Base-by-base conservation (phyloP, 2,888 invertebrate species). In the Cataglyphis rosenhaueri region DNA sequence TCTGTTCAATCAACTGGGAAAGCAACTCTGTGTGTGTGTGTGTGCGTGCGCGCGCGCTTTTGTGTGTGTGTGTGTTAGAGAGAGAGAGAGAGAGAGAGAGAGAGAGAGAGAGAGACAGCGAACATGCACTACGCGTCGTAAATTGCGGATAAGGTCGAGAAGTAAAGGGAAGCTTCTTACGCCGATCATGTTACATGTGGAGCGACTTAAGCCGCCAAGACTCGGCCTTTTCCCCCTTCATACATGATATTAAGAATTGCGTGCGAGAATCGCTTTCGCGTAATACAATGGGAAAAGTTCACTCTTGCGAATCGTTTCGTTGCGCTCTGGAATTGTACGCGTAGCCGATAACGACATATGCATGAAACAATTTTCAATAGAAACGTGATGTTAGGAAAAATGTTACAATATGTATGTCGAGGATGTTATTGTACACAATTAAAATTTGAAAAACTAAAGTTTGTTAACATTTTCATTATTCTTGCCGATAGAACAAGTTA, bases 131-230 rank as follows among this genome's bases (percentile, higher is more conserved):
- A 21, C 41, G 15, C 70, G 57, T 59, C 10, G 38, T 59, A 59
- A 70, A 79, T 59, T 59, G 59, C 18, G 70, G 35, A 44, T 79
- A 79, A 79, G 44, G 18, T 59, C 59, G 78, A 59, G 59, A 70
- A 25, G 59, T 70, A 79, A 70, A 79, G 70, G 71, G 78, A 79
- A 70, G 25, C 32, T 41, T 41, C 55, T 79, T 70, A 66, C 66
- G 48, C 64, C 75, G 76, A 76, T 65, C 52, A 65, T 52, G n/a
- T 55, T 66, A 55, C 70, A 59, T 59, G 32, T 59, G 57, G 18
- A 55, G 55, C n/a, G 57, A 44, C n/a, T 1, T 25, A 18, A 25
- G 48, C 48, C 48, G n/a, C 2, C 48, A 10, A 66, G 9, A 29
- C 61, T 44, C 44, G 21, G 41, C 15, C 57, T 57, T 44, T 70